Percentiles rank a stretch among this genome's conserved stretches.
Evolutionary conservation across 2,797 vertebrate genomes (phyloP).

Genomic region (Neoniphon sammara): DNA sequence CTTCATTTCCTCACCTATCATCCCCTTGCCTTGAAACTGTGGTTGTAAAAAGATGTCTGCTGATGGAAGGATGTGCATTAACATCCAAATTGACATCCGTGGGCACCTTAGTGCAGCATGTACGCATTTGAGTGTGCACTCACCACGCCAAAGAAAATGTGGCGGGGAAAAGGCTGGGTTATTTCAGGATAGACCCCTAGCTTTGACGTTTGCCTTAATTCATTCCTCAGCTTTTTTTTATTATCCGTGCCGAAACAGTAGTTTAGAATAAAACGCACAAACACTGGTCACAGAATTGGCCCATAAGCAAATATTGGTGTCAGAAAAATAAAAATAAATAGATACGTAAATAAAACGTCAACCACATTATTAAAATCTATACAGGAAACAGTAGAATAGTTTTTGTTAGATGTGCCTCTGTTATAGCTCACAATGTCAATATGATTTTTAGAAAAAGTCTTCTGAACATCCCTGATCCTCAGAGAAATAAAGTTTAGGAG

Average conservation of each 20-base stretch:
- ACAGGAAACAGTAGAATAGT: too few species aligned
- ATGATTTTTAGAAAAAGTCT: not conserved
- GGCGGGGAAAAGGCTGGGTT: not conserved
- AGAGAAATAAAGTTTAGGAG: not conserved
- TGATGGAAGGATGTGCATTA: conserved; percentile 16
- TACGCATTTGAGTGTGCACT: conserved; percentile 7
- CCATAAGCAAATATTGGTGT: too few species aligned
- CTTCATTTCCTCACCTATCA: conserved; percentile 1
- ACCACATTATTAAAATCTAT: too few species aligned
- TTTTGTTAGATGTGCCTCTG: not conserved
- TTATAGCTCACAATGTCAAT: not conserved
- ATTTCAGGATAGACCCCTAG: not conserved
- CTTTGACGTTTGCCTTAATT: not conserved
- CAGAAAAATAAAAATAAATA: too few species aligned
- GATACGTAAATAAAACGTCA: too few species aligned
- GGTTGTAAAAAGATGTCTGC: conserved; percentile 28
- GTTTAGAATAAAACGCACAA: too few species aligned
- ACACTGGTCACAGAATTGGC: too few species aligned
- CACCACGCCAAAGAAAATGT: not conserved
- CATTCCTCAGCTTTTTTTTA: too few species aligned
- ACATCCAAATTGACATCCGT: conserved; percentile 23
- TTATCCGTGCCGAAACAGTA: too few species aligned
- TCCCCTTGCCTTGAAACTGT: conserved; percentile 2
- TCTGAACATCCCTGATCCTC: not conserved
- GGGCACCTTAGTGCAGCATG: not conserved